Evolutionary conservation across 2,113 vertebrate genomes (phyloP).

Genomic region (Bos javanicus): DNA sequence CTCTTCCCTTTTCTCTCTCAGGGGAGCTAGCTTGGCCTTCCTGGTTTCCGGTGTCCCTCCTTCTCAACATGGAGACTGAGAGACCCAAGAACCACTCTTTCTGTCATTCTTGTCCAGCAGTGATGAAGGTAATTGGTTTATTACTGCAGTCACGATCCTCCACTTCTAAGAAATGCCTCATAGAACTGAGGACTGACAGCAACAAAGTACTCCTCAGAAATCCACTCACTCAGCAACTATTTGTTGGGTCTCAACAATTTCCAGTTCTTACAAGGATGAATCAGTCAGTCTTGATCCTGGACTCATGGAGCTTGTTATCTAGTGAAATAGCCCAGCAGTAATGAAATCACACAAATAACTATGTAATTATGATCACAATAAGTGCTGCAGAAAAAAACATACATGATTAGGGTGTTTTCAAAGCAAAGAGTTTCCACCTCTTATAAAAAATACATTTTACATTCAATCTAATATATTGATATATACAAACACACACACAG

Average conservation of each 20-base stretch:
- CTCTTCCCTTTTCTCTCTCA: neutral
- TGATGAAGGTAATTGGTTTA: neutral
- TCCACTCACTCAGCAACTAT: neutral
- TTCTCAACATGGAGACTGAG: neutral
- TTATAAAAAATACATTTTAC: slow-evolving; percentile 23
- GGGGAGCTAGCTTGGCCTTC: neutral
- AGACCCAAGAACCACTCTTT: neutral
- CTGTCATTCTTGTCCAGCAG: neutral
- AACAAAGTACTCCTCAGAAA: neutral
- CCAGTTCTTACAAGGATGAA: neutral
- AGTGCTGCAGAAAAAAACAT: neutral
- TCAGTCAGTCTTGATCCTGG: neutral
- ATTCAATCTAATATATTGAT: neutral
- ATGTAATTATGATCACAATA: neutral
- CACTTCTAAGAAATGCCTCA: neutral
- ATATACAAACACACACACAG: neutral
- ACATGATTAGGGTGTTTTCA: neutral
- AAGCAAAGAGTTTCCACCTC: slow-evolving; percentile 18
- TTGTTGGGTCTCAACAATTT: neutral
- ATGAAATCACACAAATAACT: neutral
- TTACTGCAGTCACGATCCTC: neutral
- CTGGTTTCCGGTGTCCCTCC: neutral
- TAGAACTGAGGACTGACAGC: neutral
- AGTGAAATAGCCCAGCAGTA: neutral
- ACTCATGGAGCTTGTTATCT: neutral